Percentiles rank a stretch among this genome's conserved stretches.
Conservation (phyloP, 2,113 vertebrate species). For the Oncorhynchus tshawytscha region DNA sequence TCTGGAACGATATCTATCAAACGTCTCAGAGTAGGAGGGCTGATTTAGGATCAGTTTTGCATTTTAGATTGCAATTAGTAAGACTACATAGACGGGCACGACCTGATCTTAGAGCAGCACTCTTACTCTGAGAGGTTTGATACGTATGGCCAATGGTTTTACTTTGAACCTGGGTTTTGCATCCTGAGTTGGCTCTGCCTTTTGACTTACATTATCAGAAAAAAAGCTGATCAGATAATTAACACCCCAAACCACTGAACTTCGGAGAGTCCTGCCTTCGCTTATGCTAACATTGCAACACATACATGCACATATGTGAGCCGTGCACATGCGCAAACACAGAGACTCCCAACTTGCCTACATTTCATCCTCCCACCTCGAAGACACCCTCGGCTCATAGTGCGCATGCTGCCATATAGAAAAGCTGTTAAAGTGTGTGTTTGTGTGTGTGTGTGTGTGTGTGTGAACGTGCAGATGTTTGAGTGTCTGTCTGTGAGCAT, state of each 20-base stretch:
- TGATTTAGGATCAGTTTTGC: no score
- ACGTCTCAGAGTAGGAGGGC: no score
- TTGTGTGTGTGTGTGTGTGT: no score
- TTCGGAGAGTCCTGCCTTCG: neutral
- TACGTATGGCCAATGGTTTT: no score
- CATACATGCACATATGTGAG: neutral
- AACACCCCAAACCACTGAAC: slow-evolving; percentile 2
- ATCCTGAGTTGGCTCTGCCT: no score
- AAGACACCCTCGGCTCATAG: slow-evolving; percentile 47
- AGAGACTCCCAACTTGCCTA: slow-evolving; percentile 18
- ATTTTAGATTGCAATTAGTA: no score
- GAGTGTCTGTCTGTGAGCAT: neutral
- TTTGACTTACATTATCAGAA: no score
- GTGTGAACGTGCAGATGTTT: neutral
- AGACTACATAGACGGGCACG: no score
- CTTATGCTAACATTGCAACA: slow-evolving; percentile 1
- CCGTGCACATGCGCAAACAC: no score
- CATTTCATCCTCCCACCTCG: slow-evolving; percentile 52
- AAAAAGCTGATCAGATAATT: no score
- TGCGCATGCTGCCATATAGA: neutral
- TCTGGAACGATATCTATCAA: neutral
- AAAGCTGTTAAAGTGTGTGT: neutral
- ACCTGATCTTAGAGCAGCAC: no score
- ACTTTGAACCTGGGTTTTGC: no score
- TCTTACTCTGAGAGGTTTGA: neutral